Conservation (phyloP, 2,888 invertebrate species). For the Phengaris alcon region DNA sequence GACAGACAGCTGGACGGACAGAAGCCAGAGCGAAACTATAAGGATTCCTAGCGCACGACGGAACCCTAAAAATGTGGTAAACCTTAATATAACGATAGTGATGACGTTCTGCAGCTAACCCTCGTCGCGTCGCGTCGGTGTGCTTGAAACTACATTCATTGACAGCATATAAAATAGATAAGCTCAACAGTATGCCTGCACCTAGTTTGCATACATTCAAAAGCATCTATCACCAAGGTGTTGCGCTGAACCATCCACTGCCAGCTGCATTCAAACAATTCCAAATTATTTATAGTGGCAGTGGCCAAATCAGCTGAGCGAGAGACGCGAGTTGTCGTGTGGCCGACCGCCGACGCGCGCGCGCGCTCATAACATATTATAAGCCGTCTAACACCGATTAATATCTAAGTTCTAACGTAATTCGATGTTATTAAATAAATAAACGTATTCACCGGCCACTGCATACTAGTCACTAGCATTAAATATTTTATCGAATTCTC, state of each 20-base stretch:
- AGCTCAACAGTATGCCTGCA: not conserved
- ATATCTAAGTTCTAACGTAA: not conserved
- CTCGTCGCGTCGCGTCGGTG: too few relatives aligned
- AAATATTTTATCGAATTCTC: not conserved
- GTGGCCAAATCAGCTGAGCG: constrained; percentile 66
- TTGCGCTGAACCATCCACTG: constrained; percentile 41
- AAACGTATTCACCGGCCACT: not conserved
- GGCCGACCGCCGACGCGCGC: constrained; percentile 37
- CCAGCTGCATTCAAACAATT: constrained; percentile 64
- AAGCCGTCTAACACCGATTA: not conserved
- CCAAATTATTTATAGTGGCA: constrained; percentile 72
- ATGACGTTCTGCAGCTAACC: too few relatives aligned
- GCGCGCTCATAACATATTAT: constrained; percentile 31
- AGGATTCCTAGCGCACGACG: too few relatives aligned
- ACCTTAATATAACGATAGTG: too few relatives aligned
- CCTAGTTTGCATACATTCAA: not conserved
- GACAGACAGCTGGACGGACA: too few relatives aligned
- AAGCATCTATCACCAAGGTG: constrained; percentile 22
- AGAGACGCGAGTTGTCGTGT: constrained; percentile 40
- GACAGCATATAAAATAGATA: not conserved
- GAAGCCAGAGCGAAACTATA: too few relatives aligned
- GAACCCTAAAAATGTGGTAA: too few relatives aligned
- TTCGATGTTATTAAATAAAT: not conserved
- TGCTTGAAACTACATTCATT: too few relatives aligned
- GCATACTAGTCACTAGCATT: not conserved